Evolutionary conservation across 2,113 vertebrate genomes (phyloP), one percentile per base, ranked within the genome.

Genomic region (Sinocyclocheilus anophthalmus): DNA sequence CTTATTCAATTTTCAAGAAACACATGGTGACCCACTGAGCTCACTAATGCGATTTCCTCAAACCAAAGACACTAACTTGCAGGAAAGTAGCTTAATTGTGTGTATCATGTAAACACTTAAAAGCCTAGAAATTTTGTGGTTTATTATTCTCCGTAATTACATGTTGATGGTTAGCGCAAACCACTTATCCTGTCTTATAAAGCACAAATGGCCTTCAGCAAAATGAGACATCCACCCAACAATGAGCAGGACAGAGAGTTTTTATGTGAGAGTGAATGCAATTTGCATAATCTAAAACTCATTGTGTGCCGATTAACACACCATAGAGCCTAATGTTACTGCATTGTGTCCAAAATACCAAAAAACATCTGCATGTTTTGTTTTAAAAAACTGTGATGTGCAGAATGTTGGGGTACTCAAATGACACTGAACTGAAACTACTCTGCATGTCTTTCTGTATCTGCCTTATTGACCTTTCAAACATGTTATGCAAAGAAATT

Each of bases 61-160:
- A 6, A 30, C 79, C 45, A 53, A 48, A 82, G 16, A 37, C 45
- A 6, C 63, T 50, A 70, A 82, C 63, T 82, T 69, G 45, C 39
- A 57, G n/a, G 59, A 78, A 37, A 57, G 61, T 79, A 70, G 63
- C 45, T 53, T 82, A 82, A 82, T 82, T 70, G 20, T 82, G 63
- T 82, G 63, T 33, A 82, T 82, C 26, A 45, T 82, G 16, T 50
- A 67, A 73, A 59, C 57, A 84, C 73, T 76, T 48, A 81, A 86
- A 72, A 69, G 84, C 48, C 20, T 67, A 4, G 22, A 79, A 12
- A 37, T 86, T 79, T 61, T 48, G 22, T 61, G 84, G 37, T 65
- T 73, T 84, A 75, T 84, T 81, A 81, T 80, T 79, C 67, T 70
- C 42, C 24, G 18, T 81, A 86, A 73, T 86, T 81, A 81, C 70